phyloP scores from a whole-genome alignment of 1,140 invertebrate species.

The Sarcophaga peregrina region DNA sequence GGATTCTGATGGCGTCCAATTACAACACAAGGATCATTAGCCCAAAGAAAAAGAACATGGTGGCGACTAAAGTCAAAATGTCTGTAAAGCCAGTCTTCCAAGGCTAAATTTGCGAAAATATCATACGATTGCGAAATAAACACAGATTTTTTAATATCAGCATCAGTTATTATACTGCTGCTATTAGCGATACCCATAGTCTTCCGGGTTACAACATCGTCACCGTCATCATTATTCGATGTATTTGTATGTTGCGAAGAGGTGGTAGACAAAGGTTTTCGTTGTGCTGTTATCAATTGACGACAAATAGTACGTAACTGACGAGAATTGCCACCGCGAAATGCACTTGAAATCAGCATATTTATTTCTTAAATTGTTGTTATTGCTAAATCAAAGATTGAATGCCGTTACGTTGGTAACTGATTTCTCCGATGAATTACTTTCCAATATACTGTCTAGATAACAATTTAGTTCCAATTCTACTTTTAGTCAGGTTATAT shows the following conservation, averaged over 20 bases:
- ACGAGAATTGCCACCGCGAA: not conserved
- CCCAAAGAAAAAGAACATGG: slow-evolving; percentile 89
- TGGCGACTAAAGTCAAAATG: slow-evolving; percentile 85
- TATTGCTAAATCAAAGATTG: no score
- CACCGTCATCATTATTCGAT: slow-evolving; percentile 8
- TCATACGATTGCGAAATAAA: slow-evolving; percentile 91
- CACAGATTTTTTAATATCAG: slow-evolving; percentile 80
- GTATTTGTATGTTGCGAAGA: slow-evolving; percentile 33
- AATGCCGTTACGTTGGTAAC: no score
- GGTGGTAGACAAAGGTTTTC: slow-evolving; percentile 4
- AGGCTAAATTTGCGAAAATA: slow-evolving; percentile 89
- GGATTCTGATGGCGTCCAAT: slow-evolving; percentile 97
- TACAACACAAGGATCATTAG: slow-evolving; percentile 92
- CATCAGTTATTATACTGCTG: slow-evolving; percentile 43
- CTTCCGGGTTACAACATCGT: slow-evolving; percentile 41
- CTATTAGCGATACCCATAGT: not conserved
- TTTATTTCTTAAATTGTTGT: no score
- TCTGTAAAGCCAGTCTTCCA: slow-evolving; percentile 94
- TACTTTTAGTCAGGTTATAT: no score
- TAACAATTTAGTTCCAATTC: no score
- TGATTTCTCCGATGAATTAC: no score
- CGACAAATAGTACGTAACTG: not conserved
- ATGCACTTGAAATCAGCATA: not conserved
- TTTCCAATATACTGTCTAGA: no score
- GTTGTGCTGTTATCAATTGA: slow-evolving; percentile 4